Evolutionary conservation across 1,140 invertebrate genomes (phyloP).

Genomic region (Saxidomus purpurata): DNA sequence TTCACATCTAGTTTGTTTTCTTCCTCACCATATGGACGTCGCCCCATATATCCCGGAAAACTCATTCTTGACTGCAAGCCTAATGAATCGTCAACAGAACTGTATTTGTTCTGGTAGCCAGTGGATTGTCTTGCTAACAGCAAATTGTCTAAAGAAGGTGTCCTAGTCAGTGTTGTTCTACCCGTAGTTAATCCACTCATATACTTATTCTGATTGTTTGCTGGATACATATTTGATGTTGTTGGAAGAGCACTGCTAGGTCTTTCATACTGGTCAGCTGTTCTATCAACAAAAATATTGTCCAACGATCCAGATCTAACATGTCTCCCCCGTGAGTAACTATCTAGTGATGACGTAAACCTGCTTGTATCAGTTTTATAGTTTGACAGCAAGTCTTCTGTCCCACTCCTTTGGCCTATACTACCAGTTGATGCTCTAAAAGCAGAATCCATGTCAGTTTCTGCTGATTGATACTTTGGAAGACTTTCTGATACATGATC

Average conservation of each 20-base stretch:
- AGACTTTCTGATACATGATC: slow-evolving; percentile 27
- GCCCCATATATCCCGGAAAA: slow-evolving; percentile 5
- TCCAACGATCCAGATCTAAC: slow-evolving; percentile 60
- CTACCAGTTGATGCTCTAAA: slow-evolving; percentile 62
- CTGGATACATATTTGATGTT: slow-evolving; percentile 47
- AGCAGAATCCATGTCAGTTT: slow-evolving; percentile 44
- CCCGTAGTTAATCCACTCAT: slow-evolving; percentile 51
- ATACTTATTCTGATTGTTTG: slow-evolving; percentile 36
- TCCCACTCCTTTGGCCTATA: slow-evolving; percentile 34
- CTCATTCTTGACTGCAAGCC: not conserved
- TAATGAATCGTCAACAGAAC: slow-evolving; percentile 31
- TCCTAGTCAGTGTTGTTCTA: slow-evolving; percentile 55
- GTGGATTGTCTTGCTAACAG: slow-evolving; percentile 30
- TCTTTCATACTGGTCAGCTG: slow-evolving; percentile 21
- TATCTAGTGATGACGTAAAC: slow-evolving; percentile 52
- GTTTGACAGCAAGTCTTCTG: slow-evolving; percentile 41
- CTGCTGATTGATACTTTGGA: slow-evolving; percentile 14
- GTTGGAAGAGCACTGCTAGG: slow-evolving; percentile 47
- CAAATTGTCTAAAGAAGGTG: slow-evolving; percentile 60
- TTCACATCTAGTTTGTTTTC: slow-evolving; percentile 36
- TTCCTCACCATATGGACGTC: slow-evolving; percentile 33
- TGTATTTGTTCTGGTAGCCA: slow-evolving; percentile 45
- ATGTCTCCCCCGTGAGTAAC: slow-evolving; percentile 50
- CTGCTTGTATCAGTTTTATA: slow-evolving; percentile 50
- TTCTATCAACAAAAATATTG: slow-evolving; percentile 40